phyloP scores from a whole-genome alignment of 2,888 invertebrate species.

The Ornithoptera alexandrae region DNA sequence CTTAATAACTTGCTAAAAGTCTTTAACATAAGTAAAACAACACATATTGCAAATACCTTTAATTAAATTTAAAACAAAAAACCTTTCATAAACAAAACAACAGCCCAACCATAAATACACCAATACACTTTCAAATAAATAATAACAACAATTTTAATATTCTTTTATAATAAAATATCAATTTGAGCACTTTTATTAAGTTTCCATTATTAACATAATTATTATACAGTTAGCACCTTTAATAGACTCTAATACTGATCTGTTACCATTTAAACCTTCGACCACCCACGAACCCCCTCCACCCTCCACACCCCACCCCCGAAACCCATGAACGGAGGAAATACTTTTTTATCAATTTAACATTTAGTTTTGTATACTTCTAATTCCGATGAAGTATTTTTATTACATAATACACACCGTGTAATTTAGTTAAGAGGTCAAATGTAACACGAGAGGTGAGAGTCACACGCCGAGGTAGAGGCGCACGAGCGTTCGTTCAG shows the following conservation, averaged over 20 bases:
- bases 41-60: background rate
- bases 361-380: too few relatives aligned
- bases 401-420: too few relatives aligned
- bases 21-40: background rate
- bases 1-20: too few relatives aligned
- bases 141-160: background rate
- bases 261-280: background rate
- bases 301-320: too few relatives aligned
- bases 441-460: too few relatives aligned
- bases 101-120: background rate
- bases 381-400: too few relatives aligned
- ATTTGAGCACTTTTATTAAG: background rate
- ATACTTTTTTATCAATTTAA: too few relatives aligned
- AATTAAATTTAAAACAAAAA: background rate
- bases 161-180: background rate
- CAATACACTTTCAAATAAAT: background rate
- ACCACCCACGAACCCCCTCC: too few relatives aligned
- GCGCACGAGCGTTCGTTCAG: constrained; percentile 82
- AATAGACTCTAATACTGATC: background rate
- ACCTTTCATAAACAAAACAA: background rate
- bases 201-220: background rate
- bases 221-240: background rate
- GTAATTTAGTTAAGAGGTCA: too few relatives aligned
- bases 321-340: too few relatives aligned
- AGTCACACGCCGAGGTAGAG: constrained; percentile 69